Conservation (phyloP, 2,113 vertebrate genomes). For the Dissostichus mawsoni region DNA sequence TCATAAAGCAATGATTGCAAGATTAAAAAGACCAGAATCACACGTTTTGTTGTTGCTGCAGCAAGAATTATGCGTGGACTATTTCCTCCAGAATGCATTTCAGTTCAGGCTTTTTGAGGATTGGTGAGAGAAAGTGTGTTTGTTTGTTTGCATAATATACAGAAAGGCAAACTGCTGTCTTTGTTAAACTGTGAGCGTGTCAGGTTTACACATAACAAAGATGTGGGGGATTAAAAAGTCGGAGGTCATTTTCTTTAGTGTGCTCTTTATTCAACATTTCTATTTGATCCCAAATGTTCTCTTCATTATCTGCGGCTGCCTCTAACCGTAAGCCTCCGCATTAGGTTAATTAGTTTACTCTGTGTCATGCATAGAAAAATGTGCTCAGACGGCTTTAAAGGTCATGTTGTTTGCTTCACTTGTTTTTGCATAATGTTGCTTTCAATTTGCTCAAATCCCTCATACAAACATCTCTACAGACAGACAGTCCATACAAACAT, state of each 20-base stretch:
- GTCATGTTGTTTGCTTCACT: constrained; percentile 47
- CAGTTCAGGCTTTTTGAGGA: too few relatives aligned
- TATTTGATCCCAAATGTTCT: neutral
- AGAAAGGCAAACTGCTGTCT: neutral
- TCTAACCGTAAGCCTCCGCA: neutral
- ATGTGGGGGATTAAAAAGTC: neutral
- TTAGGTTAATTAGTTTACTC: constrained; percentile 33
- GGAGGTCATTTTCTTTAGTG: neutral
- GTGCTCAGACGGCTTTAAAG: constrained; percentile 38
- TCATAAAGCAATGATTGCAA: neutral
- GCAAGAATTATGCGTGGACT: neutral
- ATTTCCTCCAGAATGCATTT: neutral
- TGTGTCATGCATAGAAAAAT: constrained; percentile 1
- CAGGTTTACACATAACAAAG: neutral
- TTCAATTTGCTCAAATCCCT: constrained; percentile 10
- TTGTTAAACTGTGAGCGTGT: neutral
- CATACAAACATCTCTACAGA: neutral
- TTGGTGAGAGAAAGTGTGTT: neutral
- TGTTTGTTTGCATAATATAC: neutral
- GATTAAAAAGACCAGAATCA: neutral
- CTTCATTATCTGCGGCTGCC: constrained; percentile 7
- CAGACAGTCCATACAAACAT: neutral
- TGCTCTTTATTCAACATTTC: neutral
- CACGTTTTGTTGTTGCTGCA: neutral
- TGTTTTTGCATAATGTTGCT: constrained; percentile 15